phyloP scores from a whole-genome alignment of 92 coral and sea anemone species.

The Siderastrea radians region DNA sequence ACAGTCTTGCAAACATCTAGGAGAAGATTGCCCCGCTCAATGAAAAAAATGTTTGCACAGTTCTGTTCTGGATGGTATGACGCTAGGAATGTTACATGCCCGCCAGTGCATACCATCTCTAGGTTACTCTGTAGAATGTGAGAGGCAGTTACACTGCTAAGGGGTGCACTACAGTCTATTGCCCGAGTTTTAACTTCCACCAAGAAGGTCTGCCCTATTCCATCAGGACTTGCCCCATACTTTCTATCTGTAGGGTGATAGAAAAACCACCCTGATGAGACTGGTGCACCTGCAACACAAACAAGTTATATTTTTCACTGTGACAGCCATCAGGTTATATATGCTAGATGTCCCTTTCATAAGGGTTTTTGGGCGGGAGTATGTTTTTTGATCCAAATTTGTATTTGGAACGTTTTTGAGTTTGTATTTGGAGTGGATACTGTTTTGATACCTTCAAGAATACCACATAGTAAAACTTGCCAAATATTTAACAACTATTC shows the following conservation, averaged over 20 bases:
- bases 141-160: slow-evolving; percentile 42
- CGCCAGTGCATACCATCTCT: slow-evolving; percentile 61
- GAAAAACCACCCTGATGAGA: slow-evolving; percentile 47
- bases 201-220: slow-evolving; percentile 35
- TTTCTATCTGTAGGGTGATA: slow-evolving; percentile 34
- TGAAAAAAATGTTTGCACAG: slow-evolving; percentile 45
- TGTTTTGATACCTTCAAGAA: too few species aligned
- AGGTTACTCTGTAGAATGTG: slow-evolving; percentile 46
- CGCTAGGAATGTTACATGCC: slow-evolving; percentile 32
- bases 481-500: too few species aligned
- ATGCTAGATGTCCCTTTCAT: too few species aligned
- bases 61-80: slow-evolving; percentile 65
- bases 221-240: slow-evolving; percentile 60
- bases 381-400: too few species aligned
- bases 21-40: slow-evolving; percentile 36
- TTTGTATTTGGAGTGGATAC: too few species aligned
- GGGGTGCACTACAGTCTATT: slow-evolving; percentile 44
- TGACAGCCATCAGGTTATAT: neutral
- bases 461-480: too few species aligned
- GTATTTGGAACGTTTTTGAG: too few species aligned
- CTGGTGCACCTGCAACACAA: slow-evolving; percentile 41
- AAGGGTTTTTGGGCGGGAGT: too few species aligned
- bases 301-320: neutral
- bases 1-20: slow-evolving; percentile 42
- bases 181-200: slow-evolving; percentile 55